phyloP scores from a whole-genome alignment of 2,797 vertebrate genomes.

The Thaleichthys pacificus region DNA sequence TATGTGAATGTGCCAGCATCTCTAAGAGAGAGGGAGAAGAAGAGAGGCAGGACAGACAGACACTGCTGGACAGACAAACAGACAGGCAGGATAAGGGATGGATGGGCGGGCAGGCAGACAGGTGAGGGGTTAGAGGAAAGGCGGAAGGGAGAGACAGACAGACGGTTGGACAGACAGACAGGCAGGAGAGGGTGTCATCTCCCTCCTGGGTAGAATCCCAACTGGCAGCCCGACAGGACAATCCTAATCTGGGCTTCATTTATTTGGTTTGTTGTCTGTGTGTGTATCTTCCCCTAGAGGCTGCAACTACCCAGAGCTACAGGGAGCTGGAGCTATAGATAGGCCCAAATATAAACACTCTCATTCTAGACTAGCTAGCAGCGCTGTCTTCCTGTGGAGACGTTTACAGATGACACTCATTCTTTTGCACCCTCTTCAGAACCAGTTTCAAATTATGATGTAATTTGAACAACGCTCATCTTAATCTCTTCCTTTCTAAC shows the following conservation, averaged over 20 bases:
- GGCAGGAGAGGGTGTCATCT: slow-evolving; percentile 13
- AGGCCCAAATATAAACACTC: too few species aligned
- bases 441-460: too few species aligned
- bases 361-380: too few species aligned
- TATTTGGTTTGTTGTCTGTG: slow-evolving; percentile 2
- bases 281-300: too few species aligned
- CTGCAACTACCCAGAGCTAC: too few species aligned
- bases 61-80: slow-evolving; percentile 9
- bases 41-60: slow-evolving; percentile 15
- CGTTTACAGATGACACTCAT: too few species aligned
- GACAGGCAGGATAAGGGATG: slow-evolving; percentile 24
- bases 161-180: neutral
- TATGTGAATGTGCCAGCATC: slow-evolving; percentile 42
- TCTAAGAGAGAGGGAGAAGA: slow-evolving; percentile 11
- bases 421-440: too few species aligned
- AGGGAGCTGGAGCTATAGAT: too few species aligned
- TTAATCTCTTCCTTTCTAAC: too few species aligned
- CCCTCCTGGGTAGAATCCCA: slow-evolving; percentile 28
- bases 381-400: too few species aligned
- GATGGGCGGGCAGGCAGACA: slow-evolving; percentile 8
- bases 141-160: neutral
- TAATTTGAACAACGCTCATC: too few species aligned
- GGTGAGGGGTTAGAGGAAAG: too few species aligned
- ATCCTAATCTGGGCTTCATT: slow-evolving; percentile 51
- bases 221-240: slow-evolving; percentile 24